These are phyloP conservation scores for Philonicus albiceps DNA, from an alignment of 2,888 invertebrate species.

Conservation along the genomic window DNA sequence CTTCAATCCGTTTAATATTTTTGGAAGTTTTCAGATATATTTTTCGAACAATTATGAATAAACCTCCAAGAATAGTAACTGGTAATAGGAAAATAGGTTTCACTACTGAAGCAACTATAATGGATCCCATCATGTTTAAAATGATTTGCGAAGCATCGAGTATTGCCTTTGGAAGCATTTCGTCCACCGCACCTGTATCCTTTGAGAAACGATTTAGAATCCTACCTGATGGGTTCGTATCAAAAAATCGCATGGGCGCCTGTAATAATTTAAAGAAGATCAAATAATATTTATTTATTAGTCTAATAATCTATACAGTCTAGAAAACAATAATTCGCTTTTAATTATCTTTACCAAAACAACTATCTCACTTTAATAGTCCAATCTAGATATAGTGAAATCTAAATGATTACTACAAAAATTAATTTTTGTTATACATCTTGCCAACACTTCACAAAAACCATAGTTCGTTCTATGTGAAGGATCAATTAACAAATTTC, in stretches of 20 bases:
- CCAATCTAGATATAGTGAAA: too few species aligned
- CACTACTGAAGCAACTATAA: conserved; percentile 71
- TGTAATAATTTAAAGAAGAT: conserved; percentile 51
- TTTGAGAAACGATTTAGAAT: conserved; percentile 84
- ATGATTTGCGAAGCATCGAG: conserved; percentile 71
- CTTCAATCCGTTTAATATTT: conserved; percentile 72
- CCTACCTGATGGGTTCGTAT: conserved; percentile 81
- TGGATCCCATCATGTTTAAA: conserved; percentile 66
- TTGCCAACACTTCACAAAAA: too few species aligned
- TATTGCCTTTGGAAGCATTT: conserved; percentile 74
- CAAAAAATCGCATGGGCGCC: conserved; percentile 77
- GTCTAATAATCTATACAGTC: too few species aligned
- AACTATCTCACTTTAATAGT: too few species aligned
- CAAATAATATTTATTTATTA: too few species aligned
- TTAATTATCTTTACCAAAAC: too few species aligned
- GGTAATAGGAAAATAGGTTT: conserved; percentile 70
- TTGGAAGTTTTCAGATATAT: conserved; percentile 75
- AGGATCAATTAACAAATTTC: too few species aligned
- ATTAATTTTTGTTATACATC: too few species aligned
- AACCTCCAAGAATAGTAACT: conserved; percentile 66
- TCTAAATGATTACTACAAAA: too few species aligned
- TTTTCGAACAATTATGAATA: conserved; percentile 69
- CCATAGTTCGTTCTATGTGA: too few species aligned
- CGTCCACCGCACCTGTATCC: conserved; percentile 84
- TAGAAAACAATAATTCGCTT: too few species aligned